Evolutionary conservation across 2,797 vertebrate genomes (phyloP).

Genomic region (Cyclura pinguis): DNA sequence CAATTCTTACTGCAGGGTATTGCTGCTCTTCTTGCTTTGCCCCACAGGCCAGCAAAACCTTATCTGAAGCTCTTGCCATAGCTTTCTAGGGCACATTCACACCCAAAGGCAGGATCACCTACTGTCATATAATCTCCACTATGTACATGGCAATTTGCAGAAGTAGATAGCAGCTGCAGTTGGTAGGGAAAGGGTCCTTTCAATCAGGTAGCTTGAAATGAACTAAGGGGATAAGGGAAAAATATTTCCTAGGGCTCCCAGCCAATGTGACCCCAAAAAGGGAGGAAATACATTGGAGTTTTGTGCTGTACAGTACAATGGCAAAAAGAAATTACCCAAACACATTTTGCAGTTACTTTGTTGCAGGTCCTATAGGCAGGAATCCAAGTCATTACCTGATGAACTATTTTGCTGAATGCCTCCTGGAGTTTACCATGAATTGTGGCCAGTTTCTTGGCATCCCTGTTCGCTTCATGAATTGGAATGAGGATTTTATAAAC

Average conservation of each 20-base stretch:
- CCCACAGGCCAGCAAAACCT: not conserved
- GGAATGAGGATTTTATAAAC: slow-evolving; percentile 99
- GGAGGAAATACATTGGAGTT: not conserved
- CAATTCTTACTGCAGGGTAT: not conserved
- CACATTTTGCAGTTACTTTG: slow-evolving; percentile 40
- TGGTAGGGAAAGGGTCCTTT: not conserved
- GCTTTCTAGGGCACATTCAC: not conserved
- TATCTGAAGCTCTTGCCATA: not conserved
- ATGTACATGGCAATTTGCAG: not conserved
- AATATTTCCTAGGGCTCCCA: too few relatives aligned
- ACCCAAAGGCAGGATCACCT: not conserved
- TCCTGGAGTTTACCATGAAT: slow-evolving; percentile 99
- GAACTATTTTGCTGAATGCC: slow-evolving; percentile 99
- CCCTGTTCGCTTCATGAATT: slow-evolving; percentile 96
- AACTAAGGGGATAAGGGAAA: not conserved
- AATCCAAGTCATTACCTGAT: slow-evolving; percentile 90
- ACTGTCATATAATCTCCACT: not conserved
- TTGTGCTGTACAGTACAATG: too few relatives aligned
- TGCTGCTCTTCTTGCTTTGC: not conserved
- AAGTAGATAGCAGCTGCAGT: not conserved
- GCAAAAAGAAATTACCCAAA: slow-evolving; percentile 5
- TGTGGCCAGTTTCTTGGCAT: slow-evolving; percentile 96
- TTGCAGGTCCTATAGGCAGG: slow-evolving; percentile 47
- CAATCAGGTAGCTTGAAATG: not conserved
- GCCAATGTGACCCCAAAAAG: not conserved